Base-by-base conservation (phyloP, 2,797 vertebrate genomes). In the Tachyglossus aculeatus region DNA sequence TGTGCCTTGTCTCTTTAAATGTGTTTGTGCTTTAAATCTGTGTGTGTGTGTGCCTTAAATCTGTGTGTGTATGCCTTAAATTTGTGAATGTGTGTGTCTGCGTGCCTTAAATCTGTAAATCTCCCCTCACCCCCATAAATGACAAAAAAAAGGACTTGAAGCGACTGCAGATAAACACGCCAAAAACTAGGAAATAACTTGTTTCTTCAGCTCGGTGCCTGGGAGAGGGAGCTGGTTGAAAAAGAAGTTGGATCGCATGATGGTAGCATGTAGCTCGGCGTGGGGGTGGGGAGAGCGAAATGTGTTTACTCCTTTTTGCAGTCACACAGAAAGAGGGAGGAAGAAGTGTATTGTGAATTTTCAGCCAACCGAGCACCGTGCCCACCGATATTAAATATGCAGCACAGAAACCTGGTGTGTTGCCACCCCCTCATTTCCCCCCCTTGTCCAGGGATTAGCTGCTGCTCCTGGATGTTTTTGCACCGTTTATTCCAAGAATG, bases 271-370 rank as follows among this genome's bases (percentile, higher is more conserved):
- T 10, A 57, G 72, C 66, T 39, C 53, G 25, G 36, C 22, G 27
- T 40, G 59, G 66, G 58, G 36, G 58, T 40, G 67, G 66, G 60
- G 41, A 58, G 37, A 38, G 40, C 37, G 48, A 71, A 69, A 71
- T 70, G 80, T 82, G 78, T 79, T 81, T 73, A 70, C 74, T 74
- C 56, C 77, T 68, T 59, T 76, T 67, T 82, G 82, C 75, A 70
- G 71, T 61, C 74, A 31, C 21, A 24, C 37, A 22, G 52, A 53
- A 65, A 78, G 12, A 37, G 29, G n/a, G 27, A 39, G 69, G 67
- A 71, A 79, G 81, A 37, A 66, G 59, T 74, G 73, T 48, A 43
- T 76, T 66, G 77, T 82, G 77, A 58, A 78, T 86, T 63, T 73
- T 68, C 53, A 60, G 65, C 73, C 38, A 29, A 56, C 39, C 67